Evolutionary conservation across 2,113 vertebrate species (phyloP), one percentile per base, ranked within the genome.

Genomic region (Tachuris rubrigastra): DNA sequence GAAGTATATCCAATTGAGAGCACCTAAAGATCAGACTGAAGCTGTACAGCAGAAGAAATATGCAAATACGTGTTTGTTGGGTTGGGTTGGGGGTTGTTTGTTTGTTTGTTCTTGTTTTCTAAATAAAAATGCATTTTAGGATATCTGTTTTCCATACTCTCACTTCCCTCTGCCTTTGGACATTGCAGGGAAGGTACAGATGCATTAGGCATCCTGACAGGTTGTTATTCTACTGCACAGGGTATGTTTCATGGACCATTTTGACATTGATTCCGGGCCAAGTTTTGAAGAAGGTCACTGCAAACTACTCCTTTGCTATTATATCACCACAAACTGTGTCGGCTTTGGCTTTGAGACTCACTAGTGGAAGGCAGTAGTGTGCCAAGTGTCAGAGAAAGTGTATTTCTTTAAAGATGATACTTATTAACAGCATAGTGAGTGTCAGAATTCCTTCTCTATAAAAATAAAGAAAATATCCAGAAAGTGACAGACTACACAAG

Each of bases 211-310:
- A 71, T 56, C 85, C 79, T 75, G 90, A 44, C 79, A 89, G 78
- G 72, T 78, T 90, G 67, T 77, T 77, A 8, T 41, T 94, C 72
- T 37, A 1, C 69, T 88, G 79, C 76, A 72, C 56, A 71, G 56
- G 44, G 76, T 49, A 13, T 27, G 52, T 52, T 91, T 62, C 55
- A 27, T 47, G 60, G 87, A 56, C 50, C 7, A 86, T 80, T 90
- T 53, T 84, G 90, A 39, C 90, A 78, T 24, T 23, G 52, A 39
- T 68, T 95, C 47, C 83, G 50, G 31, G 79, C 76, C 80, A 74
- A 56, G 28, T 60, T 88, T 78, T 50, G 68, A 68, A 80, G 81
- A 89, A 93, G 85, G 85, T 94, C 91, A 63, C 60, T 90, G 63
- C 75, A 88, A 95, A 88, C 59, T 74, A 31, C 53, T 46, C 55